phyloP scores from a whole-genome alignment of 2,888 invertebrate species.

The Ceraclea dissimilis region DNA sequence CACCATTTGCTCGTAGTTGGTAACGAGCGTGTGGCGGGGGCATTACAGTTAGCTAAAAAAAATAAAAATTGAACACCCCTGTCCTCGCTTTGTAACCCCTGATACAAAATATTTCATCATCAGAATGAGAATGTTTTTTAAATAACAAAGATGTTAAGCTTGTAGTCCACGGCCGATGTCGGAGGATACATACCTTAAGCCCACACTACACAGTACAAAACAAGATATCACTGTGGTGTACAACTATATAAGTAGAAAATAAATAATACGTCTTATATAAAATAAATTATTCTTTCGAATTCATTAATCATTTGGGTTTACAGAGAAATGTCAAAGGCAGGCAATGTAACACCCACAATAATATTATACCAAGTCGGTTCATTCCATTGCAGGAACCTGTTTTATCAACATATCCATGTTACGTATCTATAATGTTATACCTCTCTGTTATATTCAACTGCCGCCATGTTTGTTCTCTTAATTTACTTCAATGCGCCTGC shows the following conservation, averaged over 20 bases:
- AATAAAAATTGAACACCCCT: too few species aligned
- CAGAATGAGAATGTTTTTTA: too few species aligned
- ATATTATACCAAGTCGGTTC: background rate
- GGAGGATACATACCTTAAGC: background rate
- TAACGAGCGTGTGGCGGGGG: too few species aligned
- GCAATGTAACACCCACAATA: background rate
- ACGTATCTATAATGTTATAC: background rate
- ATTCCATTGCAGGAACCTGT: background rate
- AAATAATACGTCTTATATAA: background rate
- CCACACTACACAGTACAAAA: background rate
- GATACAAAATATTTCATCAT: too few species aligned
- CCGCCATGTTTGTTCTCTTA: background rate
- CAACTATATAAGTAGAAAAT: too few species aligned
- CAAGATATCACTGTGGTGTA: too few species aligned
- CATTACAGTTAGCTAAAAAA: too few species aligned
- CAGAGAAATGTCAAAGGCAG: conserved; percentile 2
- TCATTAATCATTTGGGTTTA: conserved; percentile 4
- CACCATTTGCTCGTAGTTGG: too few species aligned
- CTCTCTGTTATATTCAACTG: background rate
- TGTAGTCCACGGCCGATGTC: background rate
- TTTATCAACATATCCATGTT: background rate
- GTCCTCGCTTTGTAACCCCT: too few species aligned
- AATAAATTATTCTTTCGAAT: background rate
- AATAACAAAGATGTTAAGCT: conserved; percentile 1
- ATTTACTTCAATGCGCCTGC: background rate